Evolutionary conservation across 1,140 invertebrate genomes (phyloP).

Genomic region (Melipona quadrifasciata): DNA sequence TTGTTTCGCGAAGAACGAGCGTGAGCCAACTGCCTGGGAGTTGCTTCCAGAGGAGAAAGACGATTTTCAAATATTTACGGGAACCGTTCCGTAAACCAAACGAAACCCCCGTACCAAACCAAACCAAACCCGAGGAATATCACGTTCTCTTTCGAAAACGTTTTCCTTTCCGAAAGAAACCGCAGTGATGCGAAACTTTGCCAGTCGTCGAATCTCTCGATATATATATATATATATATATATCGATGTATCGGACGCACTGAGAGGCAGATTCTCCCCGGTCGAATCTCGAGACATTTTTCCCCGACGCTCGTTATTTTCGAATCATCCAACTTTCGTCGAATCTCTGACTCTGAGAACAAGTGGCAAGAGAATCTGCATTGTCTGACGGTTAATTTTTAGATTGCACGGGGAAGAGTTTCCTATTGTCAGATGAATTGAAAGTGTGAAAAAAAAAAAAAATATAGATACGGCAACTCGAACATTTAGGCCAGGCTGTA

Average conservation of each 20-base stretch:
- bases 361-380: too few species aligned
- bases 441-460: too few species aligned
- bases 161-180: neutral
- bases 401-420: too few species aligned
- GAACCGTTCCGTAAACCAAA: constrained; percentile 68
- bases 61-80: constrained; percentile 77
- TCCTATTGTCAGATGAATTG: too few species aligned
- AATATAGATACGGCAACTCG: too few species aligned
- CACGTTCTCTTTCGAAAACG: constrained; percentile 33
- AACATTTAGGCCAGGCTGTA: too few species aligned
- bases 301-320: neutral
- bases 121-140: constrained; percentile 1
- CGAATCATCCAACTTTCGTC: neutral
- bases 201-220: neutral
- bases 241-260: neutral
- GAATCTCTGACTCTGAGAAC: too few species aligned
- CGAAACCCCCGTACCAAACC: constrained; percentile 21
- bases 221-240: neutral
- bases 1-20: constrained; percentile 42
- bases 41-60: constrained; percentile 65
- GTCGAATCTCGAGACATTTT: neutral
- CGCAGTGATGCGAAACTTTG: neutral
- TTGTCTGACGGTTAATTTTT: too few species aligned
- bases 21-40: constrained; percentile 74
- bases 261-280: neutral